These are phyloP conservation scores for Sylvilagus bachmani DNA, from an alignment of 2,113 vertebrate genomes.

Conservation along the genomic window DNA sequence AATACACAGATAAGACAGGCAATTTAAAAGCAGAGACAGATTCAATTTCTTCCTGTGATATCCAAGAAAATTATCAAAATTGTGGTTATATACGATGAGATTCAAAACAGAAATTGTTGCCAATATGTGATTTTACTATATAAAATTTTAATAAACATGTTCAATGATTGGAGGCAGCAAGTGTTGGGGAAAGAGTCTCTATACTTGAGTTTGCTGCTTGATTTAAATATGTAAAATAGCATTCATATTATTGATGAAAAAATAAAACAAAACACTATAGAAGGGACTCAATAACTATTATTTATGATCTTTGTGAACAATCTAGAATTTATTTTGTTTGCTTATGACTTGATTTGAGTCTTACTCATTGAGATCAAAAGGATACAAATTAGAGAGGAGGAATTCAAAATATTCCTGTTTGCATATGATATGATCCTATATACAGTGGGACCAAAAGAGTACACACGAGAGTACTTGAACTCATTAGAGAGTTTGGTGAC, in stretches of 20 bases:
- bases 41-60: not conserved
- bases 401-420: no score
- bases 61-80: not conserved
- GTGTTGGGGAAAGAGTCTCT: no score
- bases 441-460: no score
- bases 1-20: not conserved
- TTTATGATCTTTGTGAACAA: not conserved
- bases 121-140: not conserved
- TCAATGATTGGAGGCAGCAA: not conserved
- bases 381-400: no score
- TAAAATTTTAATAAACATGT: not conserved
- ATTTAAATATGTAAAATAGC: not conserved
- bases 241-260: not conserved
- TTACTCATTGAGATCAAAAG: no score
- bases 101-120: not conserved
- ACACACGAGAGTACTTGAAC: no score
- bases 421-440: no score
- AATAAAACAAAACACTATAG: not conserved
- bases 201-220: not conserved
- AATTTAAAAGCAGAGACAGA: not conserved
- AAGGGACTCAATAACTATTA: not conserved
- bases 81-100: not conserved
- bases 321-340: not conserved
- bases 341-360: not conserved
- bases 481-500: no score